Conservation (phyloP, 1,140 invertebrate species). For the Papilio dardanus region DNA sequence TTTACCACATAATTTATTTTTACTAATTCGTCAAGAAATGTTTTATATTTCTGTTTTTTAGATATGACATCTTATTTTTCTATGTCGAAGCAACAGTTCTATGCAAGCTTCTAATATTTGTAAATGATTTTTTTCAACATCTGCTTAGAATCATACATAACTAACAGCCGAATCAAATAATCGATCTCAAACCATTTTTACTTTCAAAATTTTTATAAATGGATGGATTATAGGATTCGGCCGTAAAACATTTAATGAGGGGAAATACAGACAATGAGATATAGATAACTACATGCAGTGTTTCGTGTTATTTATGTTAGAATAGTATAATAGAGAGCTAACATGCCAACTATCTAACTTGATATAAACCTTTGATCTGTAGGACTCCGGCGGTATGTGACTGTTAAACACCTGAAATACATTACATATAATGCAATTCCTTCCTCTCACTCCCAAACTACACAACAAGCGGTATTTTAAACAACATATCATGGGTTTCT, state of each 20-base stretch:
- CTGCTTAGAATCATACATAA: background rate
- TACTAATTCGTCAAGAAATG: too few species aligned
- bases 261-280: background rate
- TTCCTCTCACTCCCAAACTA: constrained; percentile 53
- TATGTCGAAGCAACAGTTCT: too few species aligned
- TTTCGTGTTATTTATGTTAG: constrained; percentile 38
- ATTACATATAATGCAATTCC: constrained; percentile 78
- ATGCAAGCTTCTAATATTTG: too few species aligned
- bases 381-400: constrained; percentile 94
- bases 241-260: background rate
- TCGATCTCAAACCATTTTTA: background rate
- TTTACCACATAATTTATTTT: background rate
- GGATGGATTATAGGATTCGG: background rate
- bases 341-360: constrained; percentile 79
- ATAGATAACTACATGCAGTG: constrained; percentile 38
- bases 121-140: too few species aligned
- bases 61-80: too few species aligned
- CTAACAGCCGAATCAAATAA: background rate
- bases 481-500: background rate
- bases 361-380: constrained; percentile 92
- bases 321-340: constrained; percentile 61
- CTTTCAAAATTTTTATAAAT: background rate
- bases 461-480: constrained; percentile 36
- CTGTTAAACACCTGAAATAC: constrained; percentile 94
- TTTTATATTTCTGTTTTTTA: too few species aligned